These are phyloP conservation scores for Dendrocincla tyrannina DNA, from an alignment of 2,797 vertebrate genomes.

Conservation along the genomic window DNA sequence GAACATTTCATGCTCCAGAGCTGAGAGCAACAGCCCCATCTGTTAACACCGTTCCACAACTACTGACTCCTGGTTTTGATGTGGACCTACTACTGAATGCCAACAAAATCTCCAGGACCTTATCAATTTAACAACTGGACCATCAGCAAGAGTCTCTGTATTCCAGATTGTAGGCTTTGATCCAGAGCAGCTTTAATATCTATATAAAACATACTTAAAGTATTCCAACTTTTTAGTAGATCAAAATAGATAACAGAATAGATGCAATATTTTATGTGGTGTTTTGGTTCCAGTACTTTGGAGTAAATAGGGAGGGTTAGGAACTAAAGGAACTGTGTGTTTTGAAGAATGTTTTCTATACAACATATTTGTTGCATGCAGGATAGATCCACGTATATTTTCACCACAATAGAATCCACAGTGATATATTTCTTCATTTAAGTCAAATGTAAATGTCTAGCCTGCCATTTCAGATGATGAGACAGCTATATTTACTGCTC, in stretches of 20 bases:
- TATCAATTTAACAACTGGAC: background rate
- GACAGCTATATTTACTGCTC: slow-evolving; percentile 6
- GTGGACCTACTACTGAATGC: background rate
- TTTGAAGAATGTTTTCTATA: background rate
- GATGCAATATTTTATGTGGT: background rate
- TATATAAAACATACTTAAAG: background rate
- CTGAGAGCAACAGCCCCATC: background rate
- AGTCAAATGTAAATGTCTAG: slow-evolving; percentile 10
- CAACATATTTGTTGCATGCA: background rate
- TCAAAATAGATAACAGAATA: background rate
- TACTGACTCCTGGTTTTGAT: background rate
- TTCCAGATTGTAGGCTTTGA: background rate
- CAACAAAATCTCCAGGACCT: background rate
- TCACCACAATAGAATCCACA: background rate
- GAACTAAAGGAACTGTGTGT: background rate
- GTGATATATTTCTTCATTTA: slow-evolving; percentile 21
- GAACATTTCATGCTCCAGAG: background rate
- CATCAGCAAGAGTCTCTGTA: background rate
- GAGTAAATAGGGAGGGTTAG: background rate
- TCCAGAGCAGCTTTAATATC: background rate
- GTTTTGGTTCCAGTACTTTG: background rate
- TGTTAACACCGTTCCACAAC: background rate
- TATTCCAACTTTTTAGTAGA: background rate
- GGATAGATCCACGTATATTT: background rate
- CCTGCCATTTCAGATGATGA: background rate